These are phyloP conservation scores for Lycorma delicatula DNA, from an alignment of 1,140 invertebrate genomes.

Conservation along the genomic window DNA sequence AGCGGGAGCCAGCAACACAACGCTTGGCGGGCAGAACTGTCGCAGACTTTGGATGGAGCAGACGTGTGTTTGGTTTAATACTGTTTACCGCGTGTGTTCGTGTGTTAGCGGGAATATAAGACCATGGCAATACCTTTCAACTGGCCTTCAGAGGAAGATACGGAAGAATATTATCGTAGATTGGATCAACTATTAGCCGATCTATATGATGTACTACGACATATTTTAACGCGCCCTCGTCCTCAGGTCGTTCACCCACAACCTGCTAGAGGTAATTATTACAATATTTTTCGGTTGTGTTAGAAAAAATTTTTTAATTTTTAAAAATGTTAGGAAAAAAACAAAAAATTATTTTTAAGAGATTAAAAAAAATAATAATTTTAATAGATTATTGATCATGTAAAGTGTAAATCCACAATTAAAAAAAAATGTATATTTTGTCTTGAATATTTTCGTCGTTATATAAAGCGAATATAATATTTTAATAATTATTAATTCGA, in stretches of 20 bases:
- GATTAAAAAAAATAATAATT: too few relatives aligned
- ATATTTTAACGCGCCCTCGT: constrained; percentile 20
- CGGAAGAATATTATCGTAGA: constrained; percentile 23
- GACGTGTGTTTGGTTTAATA: constrained; percentile 4
- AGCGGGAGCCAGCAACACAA: background rate
- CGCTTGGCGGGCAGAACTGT: background rate
- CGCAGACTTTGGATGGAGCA: background rate
- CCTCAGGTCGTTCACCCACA: background rate
- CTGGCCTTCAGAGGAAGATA: constrained; percentile 35
- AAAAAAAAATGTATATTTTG: too few relatives aligned
- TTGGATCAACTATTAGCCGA: constrained; percentile 30
- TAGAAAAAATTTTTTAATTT: too few relatives aligned
- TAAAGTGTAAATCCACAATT: too few relatives aligned
- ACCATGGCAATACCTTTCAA: constrained; percentile 39
- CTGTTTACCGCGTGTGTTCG: constrained; percentile 15
- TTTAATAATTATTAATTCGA: too few relatives aligned
- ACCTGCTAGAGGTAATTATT: background rate
- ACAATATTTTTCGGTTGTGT: too few relatives aligned
- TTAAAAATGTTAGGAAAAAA: too few relatives aligned
- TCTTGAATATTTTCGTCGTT: too few relatives aligned
- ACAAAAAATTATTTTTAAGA: too few relatives aligned
- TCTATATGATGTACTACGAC: constrained; percentile 27
- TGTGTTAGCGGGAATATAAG: too few relatives aligned
- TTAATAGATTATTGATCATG: too few relatives aligned
- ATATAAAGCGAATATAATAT: too few relatives aligned